A percentile compares a stretch with the other conserved stretches of the same genome.
These are phyloP conservation scores for Poecile montanus DNA, from an alignment of 2,797 vertebrate genomes.

Conservation along the genomic window DNA sequence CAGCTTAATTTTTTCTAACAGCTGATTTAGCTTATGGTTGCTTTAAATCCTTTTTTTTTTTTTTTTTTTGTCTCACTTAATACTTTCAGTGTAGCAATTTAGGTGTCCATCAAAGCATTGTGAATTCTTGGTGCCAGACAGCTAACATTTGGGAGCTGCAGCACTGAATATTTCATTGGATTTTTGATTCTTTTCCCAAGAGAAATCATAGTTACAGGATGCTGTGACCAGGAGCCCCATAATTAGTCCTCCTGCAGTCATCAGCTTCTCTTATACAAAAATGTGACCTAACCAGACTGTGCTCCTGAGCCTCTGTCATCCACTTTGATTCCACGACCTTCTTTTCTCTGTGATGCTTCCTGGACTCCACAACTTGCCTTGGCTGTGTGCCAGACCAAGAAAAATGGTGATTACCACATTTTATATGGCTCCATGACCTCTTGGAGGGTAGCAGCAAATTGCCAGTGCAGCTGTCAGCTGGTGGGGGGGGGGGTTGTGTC, in stretches of 20 bases:
- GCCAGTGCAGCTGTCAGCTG: constrained; percentile 65
- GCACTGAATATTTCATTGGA: neutral
- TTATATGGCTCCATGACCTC: neutral
- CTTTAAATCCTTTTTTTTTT: neutral
- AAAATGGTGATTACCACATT: neutral
- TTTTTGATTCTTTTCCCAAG: neutral
- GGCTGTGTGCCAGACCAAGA: neutral
- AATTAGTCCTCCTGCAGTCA: neutral
- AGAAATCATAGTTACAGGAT: neutral
- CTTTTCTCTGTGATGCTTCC: neutral
- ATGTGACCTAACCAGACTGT: neutral
- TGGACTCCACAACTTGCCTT: neutral
- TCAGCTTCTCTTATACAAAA: neutral
- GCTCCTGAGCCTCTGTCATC: neutral
- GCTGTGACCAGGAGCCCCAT: neutral
- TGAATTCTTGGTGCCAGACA: constrained; percentile 1
- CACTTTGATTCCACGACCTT: neutral
- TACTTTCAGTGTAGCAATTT: neutral
- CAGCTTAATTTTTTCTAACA: neutral
- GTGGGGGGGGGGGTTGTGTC: neutral
- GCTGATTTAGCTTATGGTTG: neutral
- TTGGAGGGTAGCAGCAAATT: neutral
- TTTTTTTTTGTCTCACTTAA: neutral
- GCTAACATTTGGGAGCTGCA: neutral
- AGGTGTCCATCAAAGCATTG: neutral